Percentiles rank a stretch among this genome's conserved stretches.
Evolutionary conservation across 2,797 vertebrate species (phyloP).

Genomic region (Acanthis flammea): DNA sequence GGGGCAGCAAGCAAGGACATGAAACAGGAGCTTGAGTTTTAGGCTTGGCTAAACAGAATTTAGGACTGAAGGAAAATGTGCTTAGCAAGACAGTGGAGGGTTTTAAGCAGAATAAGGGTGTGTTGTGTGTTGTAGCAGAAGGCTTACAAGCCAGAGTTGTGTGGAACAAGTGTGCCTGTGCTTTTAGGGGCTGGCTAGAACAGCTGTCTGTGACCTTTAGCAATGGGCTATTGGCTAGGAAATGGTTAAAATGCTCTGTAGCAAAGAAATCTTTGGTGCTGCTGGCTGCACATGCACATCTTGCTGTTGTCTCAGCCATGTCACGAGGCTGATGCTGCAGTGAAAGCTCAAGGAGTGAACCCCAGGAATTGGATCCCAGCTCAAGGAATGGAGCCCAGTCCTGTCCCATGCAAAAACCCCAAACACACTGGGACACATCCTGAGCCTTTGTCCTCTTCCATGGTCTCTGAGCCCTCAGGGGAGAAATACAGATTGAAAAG

Average conservation of each 20-base stretch:
- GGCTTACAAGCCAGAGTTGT: not conserved
- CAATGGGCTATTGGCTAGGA: not conserved
- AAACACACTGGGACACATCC: not conserved
- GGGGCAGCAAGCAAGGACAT: not conserved
- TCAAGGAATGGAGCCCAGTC: not conserved
- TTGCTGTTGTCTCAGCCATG: not conserved
- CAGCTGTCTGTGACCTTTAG: not conserved
- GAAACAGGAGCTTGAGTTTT: not conserved
- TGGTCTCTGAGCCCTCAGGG: not conserved
- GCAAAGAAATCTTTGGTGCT: not conserved
- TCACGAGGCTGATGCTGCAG: not conserved
- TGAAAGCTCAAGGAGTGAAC: not conserved
- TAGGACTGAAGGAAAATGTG: not conserved
- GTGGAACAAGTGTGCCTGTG: not conserved
- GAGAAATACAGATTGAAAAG: not conserved
- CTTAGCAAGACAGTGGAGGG: accelerated
- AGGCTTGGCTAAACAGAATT: not conserved
- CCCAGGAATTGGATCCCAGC: too few relatives aligned
- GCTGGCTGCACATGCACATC: not conserved
- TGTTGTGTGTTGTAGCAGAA: not conserved
- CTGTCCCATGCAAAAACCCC: not conserved
- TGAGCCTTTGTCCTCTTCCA: not conserved
- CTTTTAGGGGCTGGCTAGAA: not conserved
- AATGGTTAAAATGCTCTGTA: not conserved
- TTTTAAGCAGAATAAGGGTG: not conserved